These are phyloP conservation scores for Sarcophaga peregrina DNA, from an alignment of 1,140 invertebrate genomes.

Conservation along the genomic window DNA sequence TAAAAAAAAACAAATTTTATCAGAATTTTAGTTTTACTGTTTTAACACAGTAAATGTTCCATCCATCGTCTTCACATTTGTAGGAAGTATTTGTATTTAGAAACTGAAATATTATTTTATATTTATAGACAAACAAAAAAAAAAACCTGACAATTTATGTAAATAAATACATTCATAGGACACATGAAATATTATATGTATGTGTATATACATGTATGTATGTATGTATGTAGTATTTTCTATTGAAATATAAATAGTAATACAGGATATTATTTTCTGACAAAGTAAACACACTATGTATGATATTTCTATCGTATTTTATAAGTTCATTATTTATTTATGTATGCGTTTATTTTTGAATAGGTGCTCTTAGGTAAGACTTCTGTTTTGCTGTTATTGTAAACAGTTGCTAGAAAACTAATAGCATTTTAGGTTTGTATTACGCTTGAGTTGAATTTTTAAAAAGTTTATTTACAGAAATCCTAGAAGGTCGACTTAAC, in stretches of 20 bases:
- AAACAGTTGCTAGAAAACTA: too few species aligned
- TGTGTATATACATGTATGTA: too few species aligned
- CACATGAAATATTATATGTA: too few species aligned
- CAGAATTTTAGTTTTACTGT: not conserved
- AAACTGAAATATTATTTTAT: constrained; percentile 5
- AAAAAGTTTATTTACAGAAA: too few species aligned
- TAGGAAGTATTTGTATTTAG: not conserved
- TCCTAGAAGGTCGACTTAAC: too few species aligned
- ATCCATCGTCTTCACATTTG: not conserved
- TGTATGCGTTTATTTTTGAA: not conserved
- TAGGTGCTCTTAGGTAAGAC: too few species aligned
- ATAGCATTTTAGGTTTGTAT: too few species aligned
- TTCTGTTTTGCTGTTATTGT: too few species aligned
- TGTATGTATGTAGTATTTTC: too few species aligned
- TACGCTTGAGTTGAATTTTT: too few species aligned
- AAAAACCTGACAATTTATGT: not conserved
- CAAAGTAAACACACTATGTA: not conserved
- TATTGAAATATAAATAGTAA: not conserved
- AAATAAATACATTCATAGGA: too few species aligned
- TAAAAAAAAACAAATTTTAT: not conserved
- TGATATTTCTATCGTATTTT: not conserved
- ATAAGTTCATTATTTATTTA: not conserved
- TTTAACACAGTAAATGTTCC: not conserved
- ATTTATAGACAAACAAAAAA: not conserved
- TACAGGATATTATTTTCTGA: not conserved